phyloP scores from a whole-genome alignment of 2,797 vertebrate species.

The Lithobates sylvaticus region DNA sequence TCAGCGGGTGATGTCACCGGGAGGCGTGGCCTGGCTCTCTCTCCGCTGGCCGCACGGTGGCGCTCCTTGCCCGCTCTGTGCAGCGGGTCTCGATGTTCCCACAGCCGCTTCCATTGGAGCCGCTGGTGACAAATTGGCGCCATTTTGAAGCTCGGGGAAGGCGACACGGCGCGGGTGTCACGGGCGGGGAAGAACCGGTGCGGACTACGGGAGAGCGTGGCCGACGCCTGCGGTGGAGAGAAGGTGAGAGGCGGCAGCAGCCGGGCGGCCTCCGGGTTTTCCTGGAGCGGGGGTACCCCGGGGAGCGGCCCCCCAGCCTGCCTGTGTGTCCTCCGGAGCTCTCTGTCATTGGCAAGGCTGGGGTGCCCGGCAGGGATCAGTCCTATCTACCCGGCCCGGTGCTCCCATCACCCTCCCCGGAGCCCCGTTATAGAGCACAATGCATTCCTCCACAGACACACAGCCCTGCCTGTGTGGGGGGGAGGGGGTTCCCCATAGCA shows the following conservation, averaged over 20 bases:
- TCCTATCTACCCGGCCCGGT: too few species aligned
- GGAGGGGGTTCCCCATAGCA: neutral
- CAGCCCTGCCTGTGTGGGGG: neutral
- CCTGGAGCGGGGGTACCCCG: neutral
- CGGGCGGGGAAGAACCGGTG: conserved; percentile 78
- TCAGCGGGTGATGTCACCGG: conserved; percentile 6
- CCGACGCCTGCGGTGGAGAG: conserved; percentile 69
- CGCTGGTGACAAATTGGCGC: conserved; percentile 88
- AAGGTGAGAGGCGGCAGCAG: conserved; percentile 61
- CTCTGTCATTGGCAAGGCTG: neutral
- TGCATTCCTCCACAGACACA: too few species aligned
- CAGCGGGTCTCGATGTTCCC: conserved; percentile 56
- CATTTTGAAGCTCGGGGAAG: conserved; percentile 94
- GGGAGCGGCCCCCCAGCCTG: conserved; percentile 14
- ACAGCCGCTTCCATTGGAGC: conserved; percentile 78
- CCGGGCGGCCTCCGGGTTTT: conserved; percentile 33
- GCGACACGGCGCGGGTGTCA: conserved; percentile 80
- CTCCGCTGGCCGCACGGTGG: conserved; percentile 66
- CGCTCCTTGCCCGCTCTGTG: conserved; percentile 67
- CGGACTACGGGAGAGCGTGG: conserved; percentile 66
- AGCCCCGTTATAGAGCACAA: too few species aligned
- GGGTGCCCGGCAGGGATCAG: neutral
- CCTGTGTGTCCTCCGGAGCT: neutral
- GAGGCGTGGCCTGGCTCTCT: neutral
- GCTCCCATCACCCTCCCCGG: too few species aligned